A percentile compares a stretch with the other conserved stretches of the same genome.
Conservation (phyloP, 2,113 vertebrate species). For the Petaurus breviceps region DNA sequence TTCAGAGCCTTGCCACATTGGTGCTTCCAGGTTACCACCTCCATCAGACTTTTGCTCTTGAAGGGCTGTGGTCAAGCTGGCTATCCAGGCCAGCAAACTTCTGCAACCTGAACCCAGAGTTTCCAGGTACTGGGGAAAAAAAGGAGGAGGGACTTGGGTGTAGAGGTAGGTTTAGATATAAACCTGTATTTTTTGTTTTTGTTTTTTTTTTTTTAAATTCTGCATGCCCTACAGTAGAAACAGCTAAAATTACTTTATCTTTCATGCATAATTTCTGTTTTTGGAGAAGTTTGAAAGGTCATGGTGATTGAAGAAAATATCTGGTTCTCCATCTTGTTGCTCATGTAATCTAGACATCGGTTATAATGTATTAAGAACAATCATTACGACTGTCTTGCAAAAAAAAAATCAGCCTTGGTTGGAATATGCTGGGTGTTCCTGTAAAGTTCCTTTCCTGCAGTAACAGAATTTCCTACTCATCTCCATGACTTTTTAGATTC, state of each 20-base stretch:
- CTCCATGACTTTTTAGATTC: slow-evolving; percentile 8
- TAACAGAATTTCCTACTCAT: neutral
- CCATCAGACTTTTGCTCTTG: neutral
- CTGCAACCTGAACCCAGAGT: neutral
- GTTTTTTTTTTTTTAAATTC: neutral
- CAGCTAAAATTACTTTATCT: neutral
- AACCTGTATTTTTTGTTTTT: neutral
- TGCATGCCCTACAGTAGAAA: neutral
- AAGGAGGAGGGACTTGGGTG: neutral
- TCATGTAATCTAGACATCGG: neutral
- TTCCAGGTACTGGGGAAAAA: neutral
- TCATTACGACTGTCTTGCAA: neutral
- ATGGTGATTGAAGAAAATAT: neutral
- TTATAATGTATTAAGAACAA: neutral
- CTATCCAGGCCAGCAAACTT: neutral
- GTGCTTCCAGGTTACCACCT: neutral
- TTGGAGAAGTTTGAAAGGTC: neutral
- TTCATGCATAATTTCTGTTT: neutral
- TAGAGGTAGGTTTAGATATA: neutral
- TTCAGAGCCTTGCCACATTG: neutral
- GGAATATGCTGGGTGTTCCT: neutral
- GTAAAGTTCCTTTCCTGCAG: neutral
- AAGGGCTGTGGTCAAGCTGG: neutral
- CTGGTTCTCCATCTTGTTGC: neutral
- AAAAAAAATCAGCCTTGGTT: neutral